Evolutionary conservation across 2,113 vertebrate genomes (phyloP), one percentile per base, ranked within the genome.

Genomic region (Gymnogyps californianus): DNA sequence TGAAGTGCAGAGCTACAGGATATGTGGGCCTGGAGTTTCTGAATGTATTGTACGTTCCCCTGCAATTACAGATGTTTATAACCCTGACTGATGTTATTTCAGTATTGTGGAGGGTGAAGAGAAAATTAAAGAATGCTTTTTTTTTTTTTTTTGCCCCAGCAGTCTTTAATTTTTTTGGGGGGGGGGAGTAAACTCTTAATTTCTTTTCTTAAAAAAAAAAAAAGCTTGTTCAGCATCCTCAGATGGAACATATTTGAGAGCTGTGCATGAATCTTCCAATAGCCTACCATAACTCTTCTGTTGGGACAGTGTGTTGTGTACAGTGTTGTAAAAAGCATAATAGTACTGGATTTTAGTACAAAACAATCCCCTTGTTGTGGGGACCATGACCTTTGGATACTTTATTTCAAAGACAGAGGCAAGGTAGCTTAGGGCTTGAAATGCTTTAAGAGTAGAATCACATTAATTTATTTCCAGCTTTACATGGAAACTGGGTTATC

Each of bases 1-100:
- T 98, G 92, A 93, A 97, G 96, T 98, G 94, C 97, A 75, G 62
- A 97, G 97, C 97, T 98, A 95, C 71, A 91, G 97, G 97, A 97
- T 98, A 96, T 83, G 96, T 97, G 96, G 97, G 97, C 97, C 97
- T 87, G 90, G 96, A 95, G 97, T 95, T 96, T 97, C 92, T 96
- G 96, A 93, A 77, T 71, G 93, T 92, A 95, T 97, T 95, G 97
- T 97, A 93, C 78, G n/a, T 97, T 98, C 90, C 94, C 90, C 80
- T 80, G 91, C 97, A 96, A 96, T 96, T 96, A 95, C 97, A 97
- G 95, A 97, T 97, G 97, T 97, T 97, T 86, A 84, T 93, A 94
- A 94, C 96, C 95, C 95, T 96, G 91, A 96, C 96, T 86, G 87
- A 81, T 97, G 94, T 96, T 97, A 87, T 97, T 98, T 97, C 94